phyloP scores from a whole-genome alignment of 2,113 vertebrate species.

The Paraplagusia blochii region DNA sequence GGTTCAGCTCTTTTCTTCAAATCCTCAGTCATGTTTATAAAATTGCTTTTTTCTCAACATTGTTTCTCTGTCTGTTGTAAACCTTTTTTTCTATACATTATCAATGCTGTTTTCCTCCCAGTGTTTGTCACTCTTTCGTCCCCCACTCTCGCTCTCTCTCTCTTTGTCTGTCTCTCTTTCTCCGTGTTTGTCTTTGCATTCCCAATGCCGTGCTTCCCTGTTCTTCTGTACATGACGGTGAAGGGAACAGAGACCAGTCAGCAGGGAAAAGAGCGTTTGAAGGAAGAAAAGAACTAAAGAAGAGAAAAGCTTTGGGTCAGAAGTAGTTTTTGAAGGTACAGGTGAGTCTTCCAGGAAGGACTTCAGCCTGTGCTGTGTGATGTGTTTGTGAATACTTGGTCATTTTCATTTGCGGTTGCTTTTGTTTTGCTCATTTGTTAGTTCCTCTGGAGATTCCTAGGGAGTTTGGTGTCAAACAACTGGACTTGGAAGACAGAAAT shows the following conservation, averaged over 20 bases:
- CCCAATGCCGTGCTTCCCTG: no score
- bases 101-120: not conserved
- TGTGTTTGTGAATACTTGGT: constrained; percentile 6
- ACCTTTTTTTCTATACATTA: not conserved
- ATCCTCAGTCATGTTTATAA: constrained; percentile 17
- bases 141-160: not conserved
- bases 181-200: not conserved
- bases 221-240: not conserved
- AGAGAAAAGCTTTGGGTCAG: constrained; percentile 16
- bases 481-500: no score
- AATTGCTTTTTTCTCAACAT: constrained; percentile 14
- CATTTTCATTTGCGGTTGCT: constrained; percentile 9
- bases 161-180: constrained; percentile 14
- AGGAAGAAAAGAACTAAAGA: constrained; percentile 5
- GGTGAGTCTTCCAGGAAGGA: constrained; percentile 28
- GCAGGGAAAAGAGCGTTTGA: constrained; percentile 29
- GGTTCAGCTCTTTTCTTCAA: no score
- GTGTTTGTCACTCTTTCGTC: not conserved
- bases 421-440: no score
- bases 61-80: constrained; percentile 15
- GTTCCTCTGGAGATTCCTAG: no score
- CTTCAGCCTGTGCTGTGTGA: constrained; percentile 11
- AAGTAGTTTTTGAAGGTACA: constrained; percentile 30
- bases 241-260: constrained; percentile 9
- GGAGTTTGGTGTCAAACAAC: no score